Evolutionary conservation across 2,888 invertebrate genomes (phyloP).

Genomic region (Ornithoptera priamus): DNA sequence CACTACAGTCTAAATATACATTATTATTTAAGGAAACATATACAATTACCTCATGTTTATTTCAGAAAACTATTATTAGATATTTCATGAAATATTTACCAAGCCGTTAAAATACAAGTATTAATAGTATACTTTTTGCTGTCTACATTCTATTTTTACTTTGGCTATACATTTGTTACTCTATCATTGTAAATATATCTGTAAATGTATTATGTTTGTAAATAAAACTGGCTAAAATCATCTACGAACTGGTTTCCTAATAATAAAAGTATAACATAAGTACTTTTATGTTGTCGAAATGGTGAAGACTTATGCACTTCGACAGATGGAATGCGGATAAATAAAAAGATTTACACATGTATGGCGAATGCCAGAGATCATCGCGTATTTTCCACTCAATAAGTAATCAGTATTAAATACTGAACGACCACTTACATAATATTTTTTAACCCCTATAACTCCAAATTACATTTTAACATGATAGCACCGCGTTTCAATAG

Average conservation of each 20-base stretch:
- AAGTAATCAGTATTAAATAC: too few relatives aligned
- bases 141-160: not conserved
- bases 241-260: not conserved
- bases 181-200: not conserved
- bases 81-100: not conserved
- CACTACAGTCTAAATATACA: not conserved
- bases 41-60: not conserved
- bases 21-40: not conserved
- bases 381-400: too few relatives aligned
- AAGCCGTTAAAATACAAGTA: not conserved
- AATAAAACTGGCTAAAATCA: not conserved
- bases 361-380: too few relatives aligned
- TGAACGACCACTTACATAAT: too few relatives aligned
- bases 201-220: not conserved
- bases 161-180: not conserved
- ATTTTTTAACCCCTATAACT: too few relatives aligned
- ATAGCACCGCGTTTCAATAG: too few relatives aligned
- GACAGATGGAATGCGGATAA: too few relatives aligned
- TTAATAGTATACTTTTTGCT: not conserved
- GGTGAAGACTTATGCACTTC: too few relatives aligned
- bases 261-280: not conserved
- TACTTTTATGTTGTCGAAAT: too few relatives aligned
- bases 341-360: too few relatives aligned
- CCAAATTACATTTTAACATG: too few relatives aligned
- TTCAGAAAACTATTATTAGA: not conserved